Base-by-base conservation (phyloP, 2,888 invertebrate genomes). In the Macrosoma leucophasiata region DNA sequence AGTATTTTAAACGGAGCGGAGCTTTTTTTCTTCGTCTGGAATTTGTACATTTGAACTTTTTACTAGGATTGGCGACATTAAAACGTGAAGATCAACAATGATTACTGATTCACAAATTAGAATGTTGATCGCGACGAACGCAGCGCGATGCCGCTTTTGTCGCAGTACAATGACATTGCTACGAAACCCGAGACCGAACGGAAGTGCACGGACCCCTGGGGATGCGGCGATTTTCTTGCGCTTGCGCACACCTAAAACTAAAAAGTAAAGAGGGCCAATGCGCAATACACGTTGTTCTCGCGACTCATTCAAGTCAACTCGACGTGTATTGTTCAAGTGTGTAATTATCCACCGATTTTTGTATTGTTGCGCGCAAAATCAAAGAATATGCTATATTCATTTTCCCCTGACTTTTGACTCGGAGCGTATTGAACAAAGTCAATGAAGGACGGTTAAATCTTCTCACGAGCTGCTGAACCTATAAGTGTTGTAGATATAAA, bases 391-490 rank as follows among this genome's bases (percentile, higher is more conserved):
- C 62, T 78, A 62, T 67, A 65, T 68, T 72, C 65, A 62, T 61
- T 67, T 71, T 64, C 71, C 79, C 78, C 75, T 75, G 79, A 81
- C 72, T 79, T 78, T 69, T 79, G 73, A 74, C 74, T 77, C 47
- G 61, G 55, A 68, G 55, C 72, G 62, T 75, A 75, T 76, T 77
- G 74, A 63, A 52, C 58, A 52, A 56, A 58, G 55, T 74, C 65
- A 69, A 70, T 71, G 54, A 61, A 66, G 67, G 71, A 81, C 84
- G 82, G 84, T 84, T 84, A 76, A 78, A 79, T 71, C 62, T 82
- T 84, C 84, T 81, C 84, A 84, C 81, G 79, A 62, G 50, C 63
- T 59, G 53, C 47, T 69, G 69, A 46, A 50, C 61, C 48, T 48
- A 47, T 43, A 47, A 65, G 60, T 54, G 44, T 41, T 48, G 29